phyloP scores from a whole-genome alignment of 1,140 invertebrate genomes.

The Cataglyphis hispanica region DNA sequence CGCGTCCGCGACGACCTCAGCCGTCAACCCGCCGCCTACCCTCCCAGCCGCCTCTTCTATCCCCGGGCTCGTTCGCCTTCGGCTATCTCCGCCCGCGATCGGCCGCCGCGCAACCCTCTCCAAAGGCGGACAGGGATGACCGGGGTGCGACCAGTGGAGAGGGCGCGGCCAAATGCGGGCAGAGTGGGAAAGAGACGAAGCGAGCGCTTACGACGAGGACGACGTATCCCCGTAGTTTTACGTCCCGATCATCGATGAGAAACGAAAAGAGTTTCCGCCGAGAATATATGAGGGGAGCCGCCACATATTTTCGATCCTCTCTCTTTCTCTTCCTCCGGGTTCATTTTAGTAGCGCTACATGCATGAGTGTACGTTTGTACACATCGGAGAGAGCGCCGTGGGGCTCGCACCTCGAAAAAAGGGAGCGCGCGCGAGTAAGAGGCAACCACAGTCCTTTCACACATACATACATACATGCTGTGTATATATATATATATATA shows the following conservation, averaged over 20 bases:
- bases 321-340: neutral
- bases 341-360: neutral
- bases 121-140: conserved; percentile 41
- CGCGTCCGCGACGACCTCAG: conserved; percentile 50
- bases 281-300: no score
- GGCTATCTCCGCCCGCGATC: conserved; percentile 41
- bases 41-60: neutral
- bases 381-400: neutral
- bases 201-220: neutral
- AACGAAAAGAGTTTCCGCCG: neutral
- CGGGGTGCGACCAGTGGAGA: conserved; percentile 51
- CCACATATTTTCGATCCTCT: neutral
- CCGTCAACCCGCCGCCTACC: conserved; percentile 25
- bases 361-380: neutral
- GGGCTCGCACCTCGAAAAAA: neutral
- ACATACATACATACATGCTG: neutral
- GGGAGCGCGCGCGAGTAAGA: conserved; percentile 25
- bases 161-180: conserved; percentile 41
- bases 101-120: conserved; percentile 54
- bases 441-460: neutral
- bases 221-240: neutral
- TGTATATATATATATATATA: no score
- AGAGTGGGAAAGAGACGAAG: conserved; percentile 1
- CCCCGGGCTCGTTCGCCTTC: conserved; percentile 39
- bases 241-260: conserved; percentile 8